Base-by-base conservation (phyloP, 2,888 invertebrate species). In the Cerceris rybyensis region DNA sequence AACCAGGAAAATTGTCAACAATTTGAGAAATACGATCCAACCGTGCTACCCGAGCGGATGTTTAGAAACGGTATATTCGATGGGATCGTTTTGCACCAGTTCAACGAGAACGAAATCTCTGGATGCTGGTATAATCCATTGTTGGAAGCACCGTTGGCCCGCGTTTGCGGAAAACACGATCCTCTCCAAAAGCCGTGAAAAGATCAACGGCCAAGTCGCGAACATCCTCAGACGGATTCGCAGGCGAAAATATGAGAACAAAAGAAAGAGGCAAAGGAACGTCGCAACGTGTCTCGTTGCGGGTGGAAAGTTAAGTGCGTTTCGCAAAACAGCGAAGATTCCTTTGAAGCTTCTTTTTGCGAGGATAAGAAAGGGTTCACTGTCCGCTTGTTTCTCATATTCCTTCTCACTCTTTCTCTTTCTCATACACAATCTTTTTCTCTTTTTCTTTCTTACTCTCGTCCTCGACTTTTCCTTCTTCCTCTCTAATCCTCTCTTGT, bases 401-500 rank as follows among this genome's bases (percentile, higher is more conserved):
- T 54, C 57, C 14, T 43, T 54, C 13, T 57, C 50, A 41, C 60
- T 11, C 6, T 50, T 13, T 7, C 41, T 16, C 46, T 6, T 9
- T 28, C 59, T 49, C 55, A 39, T n/a, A 16, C 6, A n/a, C 61
- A 67, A 11, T 65, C 57, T 28, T 28, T 28, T 4, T 28, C 28
- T 28, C 28, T 28, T 4, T 28, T 28, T 28, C 28, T 28, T 28
- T 28, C 28, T 54, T 58, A 43, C 46, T 28, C 43, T 42, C 61
- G 28, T 59, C 50, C 17, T 50, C 64, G 28, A n/a, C 41, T 54
- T 43, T 46, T 17, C 13, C 64, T 50, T 49, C 17, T 65, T 41
- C 61, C 57, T 42, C 83, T 80, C 80, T 84, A 86, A 87, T 86
- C 86, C 86, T 71, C 77, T 66, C 80, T 75, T 80, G 80, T 75